Evolutionary conservation across 2,888 invertebrate species (phyloP).

Genomic region (Nomada lathburiana): DNA sequence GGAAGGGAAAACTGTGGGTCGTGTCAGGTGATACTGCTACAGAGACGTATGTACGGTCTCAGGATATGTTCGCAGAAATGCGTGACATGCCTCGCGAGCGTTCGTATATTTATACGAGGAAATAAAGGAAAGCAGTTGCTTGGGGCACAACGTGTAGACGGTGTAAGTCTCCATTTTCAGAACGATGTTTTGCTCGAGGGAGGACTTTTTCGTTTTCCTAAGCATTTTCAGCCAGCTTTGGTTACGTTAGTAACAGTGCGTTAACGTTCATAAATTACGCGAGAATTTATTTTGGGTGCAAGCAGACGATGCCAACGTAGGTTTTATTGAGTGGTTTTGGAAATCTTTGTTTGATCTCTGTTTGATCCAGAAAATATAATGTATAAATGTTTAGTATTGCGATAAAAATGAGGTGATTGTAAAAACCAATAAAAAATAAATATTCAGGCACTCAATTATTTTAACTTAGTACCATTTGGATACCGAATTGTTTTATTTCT

Average conservation of each 20-base stretch:
- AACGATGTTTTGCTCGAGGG: not conserved
- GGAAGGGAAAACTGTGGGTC: constrained; percentile 30
- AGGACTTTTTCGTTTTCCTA: not conserved
- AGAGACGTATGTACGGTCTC: constrained; percentile 10
- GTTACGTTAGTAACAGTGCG: not conserved
- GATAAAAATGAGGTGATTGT: too few species aligned
- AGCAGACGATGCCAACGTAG: too few species aligned
- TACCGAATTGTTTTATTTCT: too few species aligned
- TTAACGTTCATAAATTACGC: too few species aligned
- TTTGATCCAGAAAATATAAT: too few species aligned
- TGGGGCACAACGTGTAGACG: not conserved
- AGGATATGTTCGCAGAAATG: constrained; percentile 26
- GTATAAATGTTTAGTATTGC: too few species aligned
- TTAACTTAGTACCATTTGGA: too few species aligned
- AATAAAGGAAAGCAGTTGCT: constrained; percentile 36
- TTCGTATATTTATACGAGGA: constrained; percentile 37
- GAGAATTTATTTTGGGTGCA: too few species aligned
- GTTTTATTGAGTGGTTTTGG: too few species aligned
- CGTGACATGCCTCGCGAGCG: constrained; percentile 29
- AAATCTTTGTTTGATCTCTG: too few species aligned
- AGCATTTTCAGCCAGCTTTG: not conserved
- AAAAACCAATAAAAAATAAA: too few species aligned
- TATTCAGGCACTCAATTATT: too few species aligned
- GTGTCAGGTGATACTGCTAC: constrained; percentile 43
- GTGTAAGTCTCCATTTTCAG: constrained; percentile 13